Conservation (phyloP, 2,888 invertebrate genomes). For the Athrips mouffetella region DNA sequence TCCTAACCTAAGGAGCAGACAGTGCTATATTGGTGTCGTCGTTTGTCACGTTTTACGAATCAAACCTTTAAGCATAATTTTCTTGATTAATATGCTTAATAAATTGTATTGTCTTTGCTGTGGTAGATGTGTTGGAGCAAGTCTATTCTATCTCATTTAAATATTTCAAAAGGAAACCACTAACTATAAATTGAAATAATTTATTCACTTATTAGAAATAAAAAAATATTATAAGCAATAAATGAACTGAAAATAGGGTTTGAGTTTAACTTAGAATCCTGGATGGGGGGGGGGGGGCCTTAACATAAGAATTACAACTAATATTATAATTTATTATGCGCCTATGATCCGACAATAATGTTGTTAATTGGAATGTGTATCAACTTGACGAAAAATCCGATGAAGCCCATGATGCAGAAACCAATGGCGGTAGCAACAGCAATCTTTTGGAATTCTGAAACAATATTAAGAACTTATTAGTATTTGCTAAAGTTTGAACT, state of each 20-base stretch:
- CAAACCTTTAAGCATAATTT: too few species aligned
- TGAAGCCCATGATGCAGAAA: slow-evolving; percentile 99
- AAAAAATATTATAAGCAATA: slow-evolving; percentile 44
- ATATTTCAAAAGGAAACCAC: slow-evolving; percentile 15
- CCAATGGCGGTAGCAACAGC: slow-evolving; percentile 99
- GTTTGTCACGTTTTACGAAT: too few species aligned
- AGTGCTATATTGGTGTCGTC: too few species aligned
- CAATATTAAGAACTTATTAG: slow-evolving; percentile 17
- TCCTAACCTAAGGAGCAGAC: too few species aligned
- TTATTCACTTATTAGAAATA: slow-evolving; percentile 55
- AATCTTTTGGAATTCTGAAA: slow-evolving; percentile 98
- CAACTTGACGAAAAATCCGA: slow-evolving; percentile 99
- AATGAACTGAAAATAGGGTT: slow-evolving; percentile 27
- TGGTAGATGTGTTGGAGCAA: too few species aligned
- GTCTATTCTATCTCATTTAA: neutral
- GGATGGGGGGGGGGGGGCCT: too few species aligned
- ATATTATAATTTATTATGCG: slow-evolving; percentile 11
- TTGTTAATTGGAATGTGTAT: slow-evolving; percentile 99
- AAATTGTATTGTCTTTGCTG: too few species aligned
- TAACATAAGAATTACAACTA: slow-evolving; percentile 50
- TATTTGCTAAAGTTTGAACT: neutral
- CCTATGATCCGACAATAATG: slow-evolving; percentile 92
- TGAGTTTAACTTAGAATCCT: slow-evolving; percentile 50
- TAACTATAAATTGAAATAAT: slow-evolving; percentile 54
- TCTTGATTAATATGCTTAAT: slow-evolving; percentile 17